phyloP scores from a whole-genome alignment of 23 tunicate species.

The Clavelina lepadiformis region DNA sequence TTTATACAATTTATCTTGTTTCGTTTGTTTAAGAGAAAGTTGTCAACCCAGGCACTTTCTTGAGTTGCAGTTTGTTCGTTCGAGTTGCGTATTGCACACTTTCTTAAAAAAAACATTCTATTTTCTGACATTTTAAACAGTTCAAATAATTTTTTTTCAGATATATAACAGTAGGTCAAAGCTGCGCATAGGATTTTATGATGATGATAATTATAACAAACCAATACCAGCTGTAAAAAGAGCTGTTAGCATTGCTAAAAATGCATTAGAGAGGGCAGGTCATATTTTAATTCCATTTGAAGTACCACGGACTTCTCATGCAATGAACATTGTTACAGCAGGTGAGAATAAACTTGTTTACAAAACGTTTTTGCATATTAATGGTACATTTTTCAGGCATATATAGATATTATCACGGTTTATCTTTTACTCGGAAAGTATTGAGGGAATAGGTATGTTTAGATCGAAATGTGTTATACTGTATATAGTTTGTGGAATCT shows the following conservation, averaged over 20 bases:
- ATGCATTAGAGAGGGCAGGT: constrained; percentile 42
- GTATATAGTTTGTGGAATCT: too few relatives aligned
- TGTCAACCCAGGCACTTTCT: background rate
- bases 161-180: constrained; percentile 12
- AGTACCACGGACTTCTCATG: constrained; percentile 32
- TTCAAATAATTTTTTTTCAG: constrained; percentile 7
- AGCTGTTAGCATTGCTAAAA: constrained; percentile 48
- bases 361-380: too few relatives aligned
- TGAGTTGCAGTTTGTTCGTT: background rate
- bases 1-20: background rate
- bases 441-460: too few relatives aligned
- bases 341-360: too few relatives aligned
- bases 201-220: constrained; percentile 43
- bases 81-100: background rate
- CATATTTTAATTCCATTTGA: constrained; percentile 48
- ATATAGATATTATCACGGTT: too few relatives aligned
- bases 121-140: too few relatives aligned
- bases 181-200: constrained; percentile 56
- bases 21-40: background rate
- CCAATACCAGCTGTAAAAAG: constrained; percentile 62
- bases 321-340: constrained; percentile 27
- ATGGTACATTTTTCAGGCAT: too few relatives aligned
- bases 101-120: too few relatives aligned
- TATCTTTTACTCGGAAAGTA: too few relatives aligned
- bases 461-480: too few relatives aligned